Evolutionary conservation across 1,140 invertebrate species (phyloP), one percentile per base, ranked within the genome.

Genomic region (Gryon sp.): DNA sequence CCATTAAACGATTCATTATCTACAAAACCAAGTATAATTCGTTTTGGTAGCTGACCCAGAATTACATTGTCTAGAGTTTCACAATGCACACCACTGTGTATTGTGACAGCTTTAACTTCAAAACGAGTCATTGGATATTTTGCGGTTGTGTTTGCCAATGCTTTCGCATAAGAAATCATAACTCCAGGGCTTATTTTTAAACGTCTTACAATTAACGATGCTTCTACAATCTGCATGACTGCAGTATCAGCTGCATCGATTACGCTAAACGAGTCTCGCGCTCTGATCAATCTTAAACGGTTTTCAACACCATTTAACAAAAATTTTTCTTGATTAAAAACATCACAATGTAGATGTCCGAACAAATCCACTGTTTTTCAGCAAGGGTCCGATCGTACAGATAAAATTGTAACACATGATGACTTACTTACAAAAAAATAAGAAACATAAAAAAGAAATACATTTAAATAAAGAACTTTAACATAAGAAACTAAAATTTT

Each of bases 1-100:
- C n/a, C n/a, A 55, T 87, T 88, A 53, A 87, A 88, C 8, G 83
- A 82, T 62, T 66, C 57, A 73, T 86, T 85, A 45, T 74, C 40
- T n/a, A 87, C 82, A 75, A 90, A 86, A 15, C 83, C 83, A 12
- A 87, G 26, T 60, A 87, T 82, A 36, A 87, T 81, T 59, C 80
- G 50, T 76, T 86, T 84, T 1, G 86, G 84, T 48, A 88, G 40
- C 75, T 84, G 82, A 5, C 83, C 83, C 5, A 86, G 34, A 52
- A 81, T 79, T 3, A 84, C 62, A 62, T 88, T 87, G 38, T 81
- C 81, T 20, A 85, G 28, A 1, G 80, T 81, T 79, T 86, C 81
- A 9, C 72, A 55, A 28, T 82, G 75, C 14, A 84, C 55, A 5
- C 75, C 80, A 5, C 65, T 55, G 6, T 84, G 81, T 34, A 87